These are phyloP conservation scores for Nicator chloris DNA, from an alignment of 2,113 vertebrate species.

Conservation along the genomic window DNA sequence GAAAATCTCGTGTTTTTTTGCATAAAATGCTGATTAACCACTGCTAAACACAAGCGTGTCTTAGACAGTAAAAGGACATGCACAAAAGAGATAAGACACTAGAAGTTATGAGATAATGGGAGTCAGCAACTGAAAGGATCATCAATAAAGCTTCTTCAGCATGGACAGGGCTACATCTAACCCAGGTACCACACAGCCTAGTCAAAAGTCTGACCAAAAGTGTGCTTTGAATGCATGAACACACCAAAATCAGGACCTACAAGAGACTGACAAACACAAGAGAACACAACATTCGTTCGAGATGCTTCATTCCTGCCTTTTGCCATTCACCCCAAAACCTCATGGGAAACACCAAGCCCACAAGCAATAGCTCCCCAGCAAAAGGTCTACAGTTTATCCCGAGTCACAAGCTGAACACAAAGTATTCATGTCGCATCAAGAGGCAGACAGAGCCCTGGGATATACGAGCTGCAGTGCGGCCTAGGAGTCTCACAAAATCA, in stretches of 20 bases:
- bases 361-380: background rate
- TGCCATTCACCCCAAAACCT: background rate
- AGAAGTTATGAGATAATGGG: background rate
- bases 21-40: background rate
- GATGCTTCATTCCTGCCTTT: background rate
- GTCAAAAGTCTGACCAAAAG: background rate
- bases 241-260: background rate
- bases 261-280: background rate
- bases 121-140: background rate
- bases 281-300: background rate
- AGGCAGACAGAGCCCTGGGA: background rate
- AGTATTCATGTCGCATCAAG: background rate
- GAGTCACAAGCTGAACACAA: background rate
- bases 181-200: background rate
- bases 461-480: background rate
- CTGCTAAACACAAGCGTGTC: background rate
- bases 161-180: background rate
- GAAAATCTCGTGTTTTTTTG: background rate
- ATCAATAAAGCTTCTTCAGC: background rate
- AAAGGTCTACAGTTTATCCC: background rate
- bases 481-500: background rate
- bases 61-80: background rate
- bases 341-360: background rate
- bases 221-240: background rate
- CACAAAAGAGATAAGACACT: background rate